Base-by-base conservation (phyloP, 1,140 invertebrate genomes). In the Neodiprion virginianus region DNA sequence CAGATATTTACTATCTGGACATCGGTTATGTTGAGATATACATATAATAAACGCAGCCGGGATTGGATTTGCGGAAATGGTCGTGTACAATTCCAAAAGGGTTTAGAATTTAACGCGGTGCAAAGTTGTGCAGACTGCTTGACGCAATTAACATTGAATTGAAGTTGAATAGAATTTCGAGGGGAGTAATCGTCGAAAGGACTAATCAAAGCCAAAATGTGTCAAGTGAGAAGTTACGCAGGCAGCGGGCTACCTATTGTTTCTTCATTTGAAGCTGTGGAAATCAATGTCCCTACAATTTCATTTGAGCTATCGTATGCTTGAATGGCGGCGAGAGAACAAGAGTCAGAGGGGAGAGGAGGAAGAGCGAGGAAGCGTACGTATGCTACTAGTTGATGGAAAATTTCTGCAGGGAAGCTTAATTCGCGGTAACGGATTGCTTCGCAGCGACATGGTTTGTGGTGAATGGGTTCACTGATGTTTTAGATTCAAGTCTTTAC, bases 121-220 rank as follows among this genome's bases (percentile, higher is more conserved):
- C 28, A 4, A 40, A 40, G 28, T 40, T 40, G 28, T 40, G 28
- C 28, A 40, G 28, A 40, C 28, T 40, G 28, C 28, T 40, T 40
- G 28, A 40, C 2, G 28, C 28, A 40, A 40, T 40, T 40, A 40
- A 40, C 5, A 40, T 5, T 5, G 28, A 40, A 40, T 40, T 40
- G 28, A 5, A 40, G 5, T 40, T 40, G 28, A 28, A 28, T 28
- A 28, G 28, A 28, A 28, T 28, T 28, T 28, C 28, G 28, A 28
- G 28, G 5, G 28, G 28, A 28, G 28, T 28, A 28, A 5, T 28
- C 28, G 1, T 5, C 28, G 28, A 28, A 28, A 28, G 53, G 53
- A 61, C 53, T 17, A 61, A 61, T 61, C 53, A 61, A 61, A 61
- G 53, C 11, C 53, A 61, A 12, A 61, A 61, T 61, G 53, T 61